A percentile compares a stretch with the other conserved stretches of the same genome.
Evolutionary conservation across 2,888 invertebrate genomes (phyloP).

Genomic region (Spialia ferax): DNA sequence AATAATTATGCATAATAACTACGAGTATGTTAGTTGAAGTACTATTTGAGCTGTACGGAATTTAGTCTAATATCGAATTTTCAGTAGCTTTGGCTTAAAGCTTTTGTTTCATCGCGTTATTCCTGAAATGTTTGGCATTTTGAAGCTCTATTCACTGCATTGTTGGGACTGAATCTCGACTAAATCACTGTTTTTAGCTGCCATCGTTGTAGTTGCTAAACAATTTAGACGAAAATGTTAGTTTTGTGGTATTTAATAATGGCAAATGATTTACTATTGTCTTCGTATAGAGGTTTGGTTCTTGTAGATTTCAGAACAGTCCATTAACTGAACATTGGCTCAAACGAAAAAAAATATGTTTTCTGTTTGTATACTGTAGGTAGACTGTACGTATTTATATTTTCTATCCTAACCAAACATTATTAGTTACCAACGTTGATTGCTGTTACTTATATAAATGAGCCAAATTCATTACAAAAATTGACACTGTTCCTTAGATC

Average conservation of each 20-base stretch:
- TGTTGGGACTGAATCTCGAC: conserved; percentile 16
- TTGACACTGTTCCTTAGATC: too few species aligned
- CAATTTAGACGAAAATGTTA: neutral
- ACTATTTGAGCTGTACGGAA: neutral
- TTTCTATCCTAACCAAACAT: too few species aligned
- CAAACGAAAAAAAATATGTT: too few species aligned
- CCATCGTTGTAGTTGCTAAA: conserved; percentile 14
- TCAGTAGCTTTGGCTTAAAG: neutral
- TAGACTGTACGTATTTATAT: too few species aligned
- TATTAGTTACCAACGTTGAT: too few species aligned
- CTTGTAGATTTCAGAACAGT: too few species aligned
- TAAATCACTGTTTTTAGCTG: conserved; percentile 9
- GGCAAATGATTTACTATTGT: neutral
- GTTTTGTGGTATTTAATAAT: neutral
- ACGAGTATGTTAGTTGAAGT: neutral
- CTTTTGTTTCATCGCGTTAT: conserved; percentile 14
- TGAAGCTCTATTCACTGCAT: conserved; percentile 14
- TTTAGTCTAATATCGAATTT: neutral
- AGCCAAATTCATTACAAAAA: too few species aligned
- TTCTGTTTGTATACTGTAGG: too few species aligned
- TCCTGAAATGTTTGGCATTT: conserved; percentile 17
- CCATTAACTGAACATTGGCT: too few species aligned
- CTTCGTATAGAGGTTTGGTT: neutral
- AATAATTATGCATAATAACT: too few species aligned
- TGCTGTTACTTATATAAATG: too few species aligned